Conservation (phyloP, 2,888 invertebrate genomes). For the Thecophora atra region DNA sequence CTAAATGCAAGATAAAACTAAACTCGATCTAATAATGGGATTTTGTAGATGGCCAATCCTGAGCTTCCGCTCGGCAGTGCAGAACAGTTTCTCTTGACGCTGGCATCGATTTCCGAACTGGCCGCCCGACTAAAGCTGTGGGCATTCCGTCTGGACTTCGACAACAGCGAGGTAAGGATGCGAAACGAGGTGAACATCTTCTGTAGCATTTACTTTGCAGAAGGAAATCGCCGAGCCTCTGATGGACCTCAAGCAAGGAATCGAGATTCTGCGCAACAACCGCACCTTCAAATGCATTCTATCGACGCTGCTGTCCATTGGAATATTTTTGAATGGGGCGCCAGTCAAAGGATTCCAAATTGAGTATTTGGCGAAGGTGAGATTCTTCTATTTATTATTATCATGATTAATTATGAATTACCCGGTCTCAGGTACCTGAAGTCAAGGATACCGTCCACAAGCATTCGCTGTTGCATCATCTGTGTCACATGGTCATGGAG, state of each 20-base stretch:
- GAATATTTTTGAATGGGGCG: conserved; percentile 94
- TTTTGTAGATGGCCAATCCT: conserved; percentile 60
- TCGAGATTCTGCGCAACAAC: conserved; percentile 89
- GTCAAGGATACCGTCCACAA: conserved; percentile 99
- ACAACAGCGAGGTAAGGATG: conserved; percentile 85
- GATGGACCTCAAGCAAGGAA: conserved; percentile 97
- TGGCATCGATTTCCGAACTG: conserved; percentile 95
- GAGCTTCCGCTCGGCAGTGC: conserved; percentile 80
- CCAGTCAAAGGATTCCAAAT: conserved; percentile 95
- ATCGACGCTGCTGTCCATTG: conserved; percentile 91
- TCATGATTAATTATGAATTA: too few species aligned
- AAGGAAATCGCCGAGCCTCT: conserved; percentile 98
- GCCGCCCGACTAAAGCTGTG: conserved; percentile 93
- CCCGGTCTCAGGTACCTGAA: conserved; percentile 78
- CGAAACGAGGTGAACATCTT: neutral
- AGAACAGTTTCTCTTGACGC: conserved; percentile 96
- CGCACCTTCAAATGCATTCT: conserved; percentile 95
- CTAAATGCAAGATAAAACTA: neutral
- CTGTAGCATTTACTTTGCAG: conserved; percentile 56
- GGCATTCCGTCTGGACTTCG: conserved; percentile 99
- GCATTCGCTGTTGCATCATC: conserved; percentile 95
- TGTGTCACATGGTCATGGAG: conserved; percentile 97
- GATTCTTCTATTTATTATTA: too few species aligned
- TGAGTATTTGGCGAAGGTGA: conserved; percentile 89
- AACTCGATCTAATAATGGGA: neutral